Base-by-base conservation (phyloP, 2,113 vertebrate species). In the Microcebus murinus region DNA sequence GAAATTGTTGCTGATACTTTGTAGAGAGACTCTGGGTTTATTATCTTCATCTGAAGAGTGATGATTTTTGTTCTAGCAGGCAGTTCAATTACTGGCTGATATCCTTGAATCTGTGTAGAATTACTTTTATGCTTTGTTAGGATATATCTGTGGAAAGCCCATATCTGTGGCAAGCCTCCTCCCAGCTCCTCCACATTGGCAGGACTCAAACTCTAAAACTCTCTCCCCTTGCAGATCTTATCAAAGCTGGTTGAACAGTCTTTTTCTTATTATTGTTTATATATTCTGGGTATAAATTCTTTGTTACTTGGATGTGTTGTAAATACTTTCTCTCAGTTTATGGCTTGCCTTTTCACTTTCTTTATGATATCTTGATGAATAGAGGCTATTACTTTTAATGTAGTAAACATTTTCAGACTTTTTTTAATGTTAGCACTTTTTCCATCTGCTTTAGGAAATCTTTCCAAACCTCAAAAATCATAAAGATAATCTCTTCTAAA, bases 51-150 rank as follows among this genome's bases (percentile, higher is more conserved):
- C 84, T 71, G 45, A 79, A 94, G 34, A 83, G 61, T 79, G 55
- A 50, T 94, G n/a, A 84, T 85, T 84, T 95, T 92, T 79, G 34
- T 95, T 92, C 71, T 65, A 42, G 79, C 36, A 80, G 36, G 20
- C 27, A 65, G 70, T 80, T 85, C 45, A 57, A 27, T 92, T 57
- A 59, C 20, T 77, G 67, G 17, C 10, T 61, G 96, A 20, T 65
- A 45, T 34, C 14, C 36, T 65, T 92, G 63, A 95, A 96, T 80
- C 88, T 84, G 63, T 84, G 42, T 73, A 84, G 65, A 77, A 36
- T 90, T 93, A 55, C 34, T 77, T 88, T 92, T 57, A 55, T 55
- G 31, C 77, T 95, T 94, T 79, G 57, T 67, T 77, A 65, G 70
- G 14, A 81, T 29, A 82, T 34, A 74, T 90, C 57, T 45, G 1